phyloP scores from a whole-genome alignment of 2,888 invertebrate genomes.

The Cordylochernes scorpioides region DNA sequence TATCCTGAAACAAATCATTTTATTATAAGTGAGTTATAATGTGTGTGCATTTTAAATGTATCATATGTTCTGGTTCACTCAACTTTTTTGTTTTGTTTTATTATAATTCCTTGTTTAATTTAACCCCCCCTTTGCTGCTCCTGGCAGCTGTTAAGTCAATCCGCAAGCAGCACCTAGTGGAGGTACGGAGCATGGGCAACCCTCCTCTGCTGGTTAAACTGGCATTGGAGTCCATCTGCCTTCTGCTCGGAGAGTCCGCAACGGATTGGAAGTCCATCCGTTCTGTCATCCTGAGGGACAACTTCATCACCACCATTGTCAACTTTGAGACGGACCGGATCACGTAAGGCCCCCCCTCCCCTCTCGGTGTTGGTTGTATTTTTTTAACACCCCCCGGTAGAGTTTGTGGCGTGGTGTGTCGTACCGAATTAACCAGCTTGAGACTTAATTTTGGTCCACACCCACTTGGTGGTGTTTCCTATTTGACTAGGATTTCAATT shows the following conservation, averaged over 20 bases:
- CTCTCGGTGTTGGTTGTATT: too few relatives aligned
- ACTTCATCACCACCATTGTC: slow-evolving; percentile 93
- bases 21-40: too few relatives aligned
- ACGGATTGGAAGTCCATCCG: slow-evolving; percentile 96
- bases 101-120: slow-evolving; percentile 3
- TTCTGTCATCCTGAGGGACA: slow-evolving; percentile 90
- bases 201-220: slow-evolving; percentile 90
- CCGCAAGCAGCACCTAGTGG: slow-evolving; percentile 95
- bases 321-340: slow-evolving; percentile 96
- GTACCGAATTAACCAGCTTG: too few relatives aligned
- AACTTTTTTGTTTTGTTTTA: slow-evolving; percentile 4
- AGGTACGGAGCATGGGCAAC: slow-evolving; percentile 91
- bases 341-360: slow-evolving; percentile 50
- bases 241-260: slow-evolving; percentile 86
- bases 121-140: too few relatives aligned
- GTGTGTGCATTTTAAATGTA: too few relatives aligned
- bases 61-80: neutral
- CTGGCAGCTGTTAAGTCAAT: slow-evolving; percentile 85
- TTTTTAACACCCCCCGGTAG: too few relatives aligned
- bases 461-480: too few relatives aligned
- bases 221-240: slow-evolving; percentile 91
- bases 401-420: too few relatives aligned
- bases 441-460: too few relatives aligned
- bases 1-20: too few relatives aligned
- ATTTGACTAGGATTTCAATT: too few relatives aligned